A percentile compares a stretch with the other conserved stretches of the same genome.
Evolutionary conservation across 2,888 invertebrate genomes (phyloP).

Genomic region (Punctoribates punctum): DNA sequence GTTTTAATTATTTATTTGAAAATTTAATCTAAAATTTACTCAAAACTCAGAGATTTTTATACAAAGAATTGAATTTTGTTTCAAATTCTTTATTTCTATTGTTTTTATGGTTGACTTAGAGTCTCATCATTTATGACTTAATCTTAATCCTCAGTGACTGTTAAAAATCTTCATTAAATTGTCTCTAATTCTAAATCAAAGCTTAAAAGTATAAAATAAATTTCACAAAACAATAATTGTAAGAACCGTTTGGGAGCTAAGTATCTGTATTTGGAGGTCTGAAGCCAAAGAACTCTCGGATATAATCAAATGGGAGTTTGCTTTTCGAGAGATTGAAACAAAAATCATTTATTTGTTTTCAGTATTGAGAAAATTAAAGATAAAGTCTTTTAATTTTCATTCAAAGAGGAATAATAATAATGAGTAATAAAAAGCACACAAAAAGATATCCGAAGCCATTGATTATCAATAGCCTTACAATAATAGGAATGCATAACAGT

Average conservation of each 20-base stretch:
- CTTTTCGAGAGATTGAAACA: not conserved
- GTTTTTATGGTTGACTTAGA: slow-evolving; percentile 23
- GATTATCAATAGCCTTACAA: not conserved
- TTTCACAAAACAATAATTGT: not conserved
- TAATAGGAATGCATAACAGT: slow-evolving; percentile 35
- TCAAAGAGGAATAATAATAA: not conserved
- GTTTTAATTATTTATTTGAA: not conserved
- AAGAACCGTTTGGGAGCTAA: not conserved
- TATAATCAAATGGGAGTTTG: not conserved
- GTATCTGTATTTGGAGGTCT: not conserved
- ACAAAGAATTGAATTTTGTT: slow-evolving; percentile 6
- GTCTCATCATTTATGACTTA: slow-evolving; percentile 34
- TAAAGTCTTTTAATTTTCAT: no score
- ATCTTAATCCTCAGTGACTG: not conserved
- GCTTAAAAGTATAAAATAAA: not conserved
- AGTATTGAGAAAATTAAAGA: no score
- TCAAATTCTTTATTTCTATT: not conserved
- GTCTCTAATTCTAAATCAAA: not conserved
- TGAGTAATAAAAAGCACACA: slow-evolving; percentile 20
- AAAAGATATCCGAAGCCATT: not conserved
- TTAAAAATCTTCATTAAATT: not conserved
- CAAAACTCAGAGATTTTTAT: not conserved
- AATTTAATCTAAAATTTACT: not conserved
- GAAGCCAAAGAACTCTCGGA: not conserved
- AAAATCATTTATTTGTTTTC: not conserved